Evolutionary conservation across 2,113 vertebrate genomes (phyloP).

Genomic region (Regulus satrapa): DNA sequence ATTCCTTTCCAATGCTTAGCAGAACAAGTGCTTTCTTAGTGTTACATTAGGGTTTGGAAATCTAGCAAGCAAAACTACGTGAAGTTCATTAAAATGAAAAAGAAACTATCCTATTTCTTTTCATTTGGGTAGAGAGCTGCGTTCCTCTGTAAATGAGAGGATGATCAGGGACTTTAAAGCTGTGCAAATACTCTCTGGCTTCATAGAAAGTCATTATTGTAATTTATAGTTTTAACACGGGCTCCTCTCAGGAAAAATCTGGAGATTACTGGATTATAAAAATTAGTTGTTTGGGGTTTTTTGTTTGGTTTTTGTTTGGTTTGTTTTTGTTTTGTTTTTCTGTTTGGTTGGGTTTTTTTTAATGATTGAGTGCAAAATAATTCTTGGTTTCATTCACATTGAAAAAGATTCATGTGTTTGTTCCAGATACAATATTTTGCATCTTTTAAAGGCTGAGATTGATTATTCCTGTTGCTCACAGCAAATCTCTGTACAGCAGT

Average conservation of each 20-base stretch:
- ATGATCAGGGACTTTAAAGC: background rate
- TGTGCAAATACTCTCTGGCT: background rate
- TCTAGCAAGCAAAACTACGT: background rate
- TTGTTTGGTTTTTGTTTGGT: too few species aligned
- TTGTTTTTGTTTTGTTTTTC: too few species aligned
- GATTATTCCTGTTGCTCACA: background rate
- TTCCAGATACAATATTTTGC: background rate
- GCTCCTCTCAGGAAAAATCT: background rate
- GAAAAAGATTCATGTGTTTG: background rate
- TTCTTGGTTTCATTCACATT: background rate
- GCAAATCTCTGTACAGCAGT: background rate
- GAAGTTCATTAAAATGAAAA: background rate
- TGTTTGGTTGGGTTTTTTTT: too few species aligned
- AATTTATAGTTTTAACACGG: background rate
- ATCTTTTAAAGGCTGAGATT: background rate
- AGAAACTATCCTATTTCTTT: background rate
- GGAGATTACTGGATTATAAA: background rate
- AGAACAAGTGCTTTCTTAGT: conserved; percentile 16
- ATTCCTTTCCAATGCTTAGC: background rate
- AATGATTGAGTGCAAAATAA: background rate
- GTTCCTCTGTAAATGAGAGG: background rate
- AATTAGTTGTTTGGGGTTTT: background rate
- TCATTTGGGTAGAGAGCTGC: background rate
- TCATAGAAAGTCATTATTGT: background rate
- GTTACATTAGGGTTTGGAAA: background rate